Conservation (phyloP, 2,888 invertebrate species). For the Nomada fucata region DNA sequence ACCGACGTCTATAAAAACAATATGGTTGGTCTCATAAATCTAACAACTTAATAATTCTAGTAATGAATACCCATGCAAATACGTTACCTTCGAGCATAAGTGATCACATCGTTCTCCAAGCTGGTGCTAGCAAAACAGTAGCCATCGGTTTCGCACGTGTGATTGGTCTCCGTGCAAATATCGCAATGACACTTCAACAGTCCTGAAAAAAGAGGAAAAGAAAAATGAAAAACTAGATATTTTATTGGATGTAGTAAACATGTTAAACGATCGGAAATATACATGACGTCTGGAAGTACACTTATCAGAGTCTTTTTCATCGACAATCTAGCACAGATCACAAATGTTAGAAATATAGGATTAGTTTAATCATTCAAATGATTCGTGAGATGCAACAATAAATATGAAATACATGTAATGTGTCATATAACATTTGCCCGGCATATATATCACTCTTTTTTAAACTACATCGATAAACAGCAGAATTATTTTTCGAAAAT, state of each 20-base stretch:
- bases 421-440: no score
- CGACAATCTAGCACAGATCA: no score
- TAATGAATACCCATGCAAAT: conserved; percentile 54
- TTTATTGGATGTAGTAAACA: neutral
- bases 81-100: conserved; percentile 91
- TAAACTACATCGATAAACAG: no score
- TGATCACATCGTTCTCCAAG: conserved; percentile 86
- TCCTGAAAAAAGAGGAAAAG: conserved; percentile 85
- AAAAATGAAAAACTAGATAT: conserved; percentile 10
- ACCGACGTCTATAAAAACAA: neutral
- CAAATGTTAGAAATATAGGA: no score
- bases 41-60: conserved; percentile 13
- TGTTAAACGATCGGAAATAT: neutral
- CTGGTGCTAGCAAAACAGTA: conserved; percentile 93
- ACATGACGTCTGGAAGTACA: neutral
- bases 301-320: neutral
- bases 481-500: no score
- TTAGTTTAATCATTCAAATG: no score
- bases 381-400: no score
- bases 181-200: conserved; percentile 94
- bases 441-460: no score
- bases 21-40: neutral
- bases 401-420: no score
- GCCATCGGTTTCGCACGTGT: conserved; percentile 95
- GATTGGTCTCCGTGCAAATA: conserved; percentile 89